Evolutionary conservation across 2,888 invertebrate genomes (phyloP), one percentile per base, ranked within the genome.

Genomic region (Catotricha subobsoleta): DNA sequence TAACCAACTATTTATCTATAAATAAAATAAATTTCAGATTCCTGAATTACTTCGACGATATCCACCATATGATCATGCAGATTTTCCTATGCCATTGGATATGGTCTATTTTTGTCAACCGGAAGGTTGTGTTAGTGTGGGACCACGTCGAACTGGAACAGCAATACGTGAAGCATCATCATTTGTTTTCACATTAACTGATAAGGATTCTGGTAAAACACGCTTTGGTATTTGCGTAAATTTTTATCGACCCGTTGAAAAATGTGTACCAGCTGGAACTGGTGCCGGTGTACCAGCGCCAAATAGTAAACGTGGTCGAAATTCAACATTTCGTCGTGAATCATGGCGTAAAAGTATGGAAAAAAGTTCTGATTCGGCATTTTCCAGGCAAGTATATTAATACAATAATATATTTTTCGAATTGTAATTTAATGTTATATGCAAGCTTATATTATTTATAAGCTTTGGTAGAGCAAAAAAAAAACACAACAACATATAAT

Each of bases 71-170:
- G 91, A 95, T 65, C 95, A 95, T 66, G 79, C 83, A 58, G 98
- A 99, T 65, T 99, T 99, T 61, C 86, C 90, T 0, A 68, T 99
- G 53, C 95, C 98, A 1, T 69, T 91, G 56, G 98, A 99, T 63
- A 95, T 98, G 76, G 94, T 97, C 20, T 97, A 92, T 65, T 98
- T 98, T 67, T 98, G 98, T 58, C 98, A 99, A 63, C 98, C 98
- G 2, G 98, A 99, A 65, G 98, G 98, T 42, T 98, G 97, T 61
- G 81, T 81, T 47, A 84, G 80, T 46, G 83, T 90, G 46, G 90
- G 91, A 12, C 90, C 90, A 7, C 76, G 87, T 51, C 74, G 84
- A 46, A 79, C 83, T 16, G 60, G 60, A 5, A 56, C 63, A 1
- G 77, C 79, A 28, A 67, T 80, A 37, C 69, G 92, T 44, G 95